Evolutionary conservation across 2,113 vertebrate genomes (phyloP), one percentile per base, ranked within the genome.

Genomic region (Pedionomus torquatus): DNA sequence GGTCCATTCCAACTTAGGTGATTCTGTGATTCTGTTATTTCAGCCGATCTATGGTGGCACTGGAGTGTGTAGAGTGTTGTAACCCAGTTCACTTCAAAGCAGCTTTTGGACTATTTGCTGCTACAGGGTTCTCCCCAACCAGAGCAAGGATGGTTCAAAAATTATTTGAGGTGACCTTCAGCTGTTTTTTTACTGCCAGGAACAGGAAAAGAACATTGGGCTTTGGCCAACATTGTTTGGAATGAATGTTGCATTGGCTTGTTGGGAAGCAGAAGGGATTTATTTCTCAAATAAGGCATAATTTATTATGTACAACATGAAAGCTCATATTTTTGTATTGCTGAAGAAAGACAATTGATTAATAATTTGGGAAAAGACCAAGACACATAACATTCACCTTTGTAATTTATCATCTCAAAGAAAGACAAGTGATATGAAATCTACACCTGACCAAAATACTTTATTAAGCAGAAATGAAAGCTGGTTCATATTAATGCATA

Each of bases 281-380:
- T 94, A 69, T 81, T 87, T 84, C 35, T 91, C 75, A 81, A 80
- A 61, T 33, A 61, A 23, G n/a, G 44, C 58, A 95, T 93, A 60
- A 93, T 91, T 91, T 91, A 79, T 79, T 75, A 48, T 28, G 20
- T 72, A 24, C 51, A 71, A 30, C 79, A 55, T 65, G 75, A 93
- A 87, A 90, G 63, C 39, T 93, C 54, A 21, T 24, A 9, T 66
- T 80, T 94, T 52, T 84, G 13, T 94, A 49, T 88, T 93, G 46
- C 65, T 52, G 60, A 44, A 91, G 60, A 82, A 86, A 54, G 54
- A 17, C 7, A 51, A 75, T 83, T 91, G 75, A 88, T 91, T 89
- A 91, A 93, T 90, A 83, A 83, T 96, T 87, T 89, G 84, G 93
- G 61, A 91, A 30, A 87, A 89, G 25, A 35, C 86, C 95, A 97